Evolutionary conservation across 2,888 invertebrate species (phyloP).

Genomic region (Caenorhabditis becei): DNA sequence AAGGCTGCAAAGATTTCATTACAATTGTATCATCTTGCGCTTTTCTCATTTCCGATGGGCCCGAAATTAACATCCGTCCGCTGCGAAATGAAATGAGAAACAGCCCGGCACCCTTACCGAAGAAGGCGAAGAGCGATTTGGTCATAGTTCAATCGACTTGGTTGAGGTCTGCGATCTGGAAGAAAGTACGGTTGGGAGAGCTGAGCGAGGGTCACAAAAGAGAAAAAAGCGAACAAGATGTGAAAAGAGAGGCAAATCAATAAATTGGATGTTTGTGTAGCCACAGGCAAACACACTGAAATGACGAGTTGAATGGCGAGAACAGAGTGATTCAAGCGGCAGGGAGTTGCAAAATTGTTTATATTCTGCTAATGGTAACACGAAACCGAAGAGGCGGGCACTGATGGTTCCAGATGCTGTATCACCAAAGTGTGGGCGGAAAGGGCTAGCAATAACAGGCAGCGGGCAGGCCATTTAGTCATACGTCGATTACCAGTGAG

Average conservation of each 20-base stretch:
- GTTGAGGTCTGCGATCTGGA: slow-evolving; percentile 32
- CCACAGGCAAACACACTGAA: slow-evolving; percentile 48
- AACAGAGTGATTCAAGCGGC: slow-evolving; percentile 4
- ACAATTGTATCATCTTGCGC: not conserved
- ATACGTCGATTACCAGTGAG: not conserved
- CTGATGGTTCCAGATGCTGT: no score
- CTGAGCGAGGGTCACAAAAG: slow-evolving; percentile 9
- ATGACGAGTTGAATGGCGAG: slow-evolving; percentile 23
- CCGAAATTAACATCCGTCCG: not conserved
- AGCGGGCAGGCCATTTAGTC: no score
- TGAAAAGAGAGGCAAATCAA: slow-evolving; percentile 34
- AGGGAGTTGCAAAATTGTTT: slow-evolving; percentile 23
- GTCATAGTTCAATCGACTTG: slow-evolving; percentile 40
- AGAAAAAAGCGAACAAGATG: slow-evolving; percentile 39
- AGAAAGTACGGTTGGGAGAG: not conserved
- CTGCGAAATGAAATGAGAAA: not conserved
- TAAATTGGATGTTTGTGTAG: slow-evolving; percentile 55
- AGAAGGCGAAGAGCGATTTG: slow-evolving; percentile 34
- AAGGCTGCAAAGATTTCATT: slow-evolving; percentile 38
- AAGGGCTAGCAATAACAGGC: no score
- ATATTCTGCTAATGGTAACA: not conserved
- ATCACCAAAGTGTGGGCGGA: no score
- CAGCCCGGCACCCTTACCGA: slow-evolving; percentile 7
- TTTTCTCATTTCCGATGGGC: slow-evolving; percentile 14
- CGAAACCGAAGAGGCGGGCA: not conserved